phyloP scores from a whole-genome alignment of 1,140 invertebrate genomes.

The Pantala flavescens region DNA sequence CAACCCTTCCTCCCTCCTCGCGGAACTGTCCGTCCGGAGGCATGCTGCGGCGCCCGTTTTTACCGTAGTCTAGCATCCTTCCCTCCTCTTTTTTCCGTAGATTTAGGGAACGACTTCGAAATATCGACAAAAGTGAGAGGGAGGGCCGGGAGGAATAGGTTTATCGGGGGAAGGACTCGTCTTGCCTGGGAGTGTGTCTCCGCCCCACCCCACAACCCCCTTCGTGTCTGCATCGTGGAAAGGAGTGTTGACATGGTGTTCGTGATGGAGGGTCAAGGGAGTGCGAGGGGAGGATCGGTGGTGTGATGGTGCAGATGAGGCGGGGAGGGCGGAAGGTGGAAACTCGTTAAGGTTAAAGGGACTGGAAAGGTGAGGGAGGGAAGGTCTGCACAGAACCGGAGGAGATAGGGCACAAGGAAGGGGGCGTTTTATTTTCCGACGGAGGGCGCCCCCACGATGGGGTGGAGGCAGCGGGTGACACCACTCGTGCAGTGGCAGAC shows the following conservation, averaged over 20 bases:
- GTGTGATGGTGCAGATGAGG: not conserved
- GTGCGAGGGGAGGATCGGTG: not conserved
- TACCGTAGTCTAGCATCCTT: not conserved
- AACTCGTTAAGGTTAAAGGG: not conserved
- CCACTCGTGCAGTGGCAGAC: too few species aligned
- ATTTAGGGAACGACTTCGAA: not conserved
- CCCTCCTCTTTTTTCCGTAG: not conserved
- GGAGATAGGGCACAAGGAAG: too few species aligned
- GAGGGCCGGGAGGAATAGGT: not conserved
- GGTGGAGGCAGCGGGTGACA: too few species aligned
- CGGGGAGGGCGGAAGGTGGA: not conserved
- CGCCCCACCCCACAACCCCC: not conserved
- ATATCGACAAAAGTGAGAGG: conserved; percentile 1
- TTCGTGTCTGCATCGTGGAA: not conserved
- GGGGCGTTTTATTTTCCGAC: too few species aligned
- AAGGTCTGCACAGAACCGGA: too few species aligned
- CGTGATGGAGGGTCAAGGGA: not conserved
- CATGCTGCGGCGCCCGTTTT: too few species aligned
- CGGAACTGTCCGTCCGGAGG: too few species aligned
- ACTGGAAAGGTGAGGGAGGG: not conserved
- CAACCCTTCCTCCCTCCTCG: too few species aligned
- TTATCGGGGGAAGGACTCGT: not conserved
- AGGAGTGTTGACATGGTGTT: not conserved
- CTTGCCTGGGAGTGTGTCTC: not conserved
- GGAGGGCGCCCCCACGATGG: too few species aligned